Evolutionary conservation across 1,140 invertebrate species (phyloP).

Genomic region (Cotesia typhae): DNA sequence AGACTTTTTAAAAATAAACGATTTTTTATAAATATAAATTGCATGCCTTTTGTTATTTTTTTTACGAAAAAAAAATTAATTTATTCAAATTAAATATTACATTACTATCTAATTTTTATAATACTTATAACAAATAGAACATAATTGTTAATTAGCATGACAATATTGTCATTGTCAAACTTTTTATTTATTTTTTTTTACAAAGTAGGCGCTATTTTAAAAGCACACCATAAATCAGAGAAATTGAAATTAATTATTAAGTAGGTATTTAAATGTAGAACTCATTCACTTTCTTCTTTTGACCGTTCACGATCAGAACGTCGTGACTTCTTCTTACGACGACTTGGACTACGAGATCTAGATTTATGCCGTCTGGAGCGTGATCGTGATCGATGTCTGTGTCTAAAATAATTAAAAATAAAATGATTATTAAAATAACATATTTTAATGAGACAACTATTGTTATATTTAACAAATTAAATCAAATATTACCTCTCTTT

Average conservation of each 20-base stretch:
- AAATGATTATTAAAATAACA: not conserved
- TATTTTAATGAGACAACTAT: too few species aligned
- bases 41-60: too few species aligned
- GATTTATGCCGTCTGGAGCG: conserved; percentile 68
- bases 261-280: conserved; percentile 18
- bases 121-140: too few species aligned
- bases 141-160: not conserved
- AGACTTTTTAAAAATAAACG: too few species aligned
- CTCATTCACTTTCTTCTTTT: conserved; percentile 70
- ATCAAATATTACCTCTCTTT: conserved; percentile 58
- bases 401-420: conserved; percentile 51
- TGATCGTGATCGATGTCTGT: conserved; percentile 69
- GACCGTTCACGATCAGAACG: conserved; percentile 67
- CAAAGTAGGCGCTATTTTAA: not conserved
- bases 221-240: not conserved
- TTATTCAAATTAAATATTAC: too few species aligned
- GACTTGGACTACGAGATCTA: conserved; percentile 70
- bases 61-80: too few species aligned
- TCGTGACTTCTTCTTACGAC: conserved; percentile 73
- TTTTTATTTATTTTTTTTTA: conserved; percentile 12
- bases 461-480: conserved; percentile 13
- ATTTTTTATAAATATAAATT: too few species aligned
- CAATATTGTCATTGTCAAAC: not conserved
- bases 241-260: conserved; percentile 16
- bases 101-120: too few species aligned